These are phyloP conservation scores for Aelia acuminata DNA, from an alignment of 2,888 invertebrate genomes.

Conservation along the genomic window DNA sequence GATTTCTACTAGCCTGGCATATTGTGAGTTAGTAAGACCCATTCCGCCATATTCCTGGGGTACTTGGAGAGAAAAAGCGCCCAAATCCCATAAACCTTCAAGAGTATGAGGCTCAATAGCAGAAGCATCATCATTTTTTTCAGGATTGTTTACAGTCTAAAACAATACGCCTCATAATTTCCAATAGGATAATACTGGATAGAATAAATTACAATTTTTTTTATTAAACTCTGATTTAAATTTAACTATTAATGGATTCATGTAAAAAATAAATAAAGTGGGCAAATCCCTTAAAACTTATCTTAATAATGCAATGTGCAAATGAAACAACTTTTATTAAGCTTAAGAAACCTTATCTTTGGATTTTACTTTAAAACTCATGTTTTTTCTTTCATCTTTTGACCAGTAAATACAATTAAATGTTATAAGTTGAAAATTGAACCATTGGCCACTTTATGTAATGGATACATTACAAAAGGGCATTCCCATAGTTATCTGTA, in stretches of 20 bases:
- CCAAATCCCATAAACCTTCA: constrained; percentile 89
- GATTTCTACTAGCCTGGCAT: constrained; percentile 92
- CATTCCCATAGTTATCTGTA: too few species aligned
- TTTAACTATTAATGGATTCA: neutral
- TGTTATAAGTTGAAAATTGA: too few species aligned
- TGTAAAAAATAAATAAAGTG: neutral
- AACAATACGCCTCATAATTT: constrained; percentile 45
- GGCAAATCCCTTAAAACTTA: neutral
- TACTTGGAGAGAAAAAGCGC: constrained; percentile 92
- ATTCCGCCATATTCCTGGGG: constrained; percentile 90
- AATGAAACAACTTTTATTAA: constrained; percentile 3
- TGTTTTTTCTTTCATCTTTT: neutral
- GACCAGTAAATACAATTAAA: too few species aligned
- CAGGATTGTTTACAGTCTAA: constrained; percentile 88
- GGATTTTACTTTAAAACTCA: neutral
- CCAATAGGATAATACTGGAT: neutral
- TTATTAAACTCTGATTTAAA: neutral
- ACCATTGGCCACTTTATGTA: too few species aligned
- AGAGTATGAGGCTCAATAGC: constrained; percentile 82
- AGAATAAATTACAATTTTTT: neutral
- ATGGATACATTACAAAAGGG: too few species aligned
- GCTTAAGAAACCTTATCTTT: constrained; percentile 12
- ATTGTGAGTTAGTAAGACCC: constrained; percentile 92
- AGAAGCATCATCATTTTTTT: constrained; percentile 86
- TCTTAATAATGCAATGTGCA: neutral